These are phyloP conservation scores for Engraulis encrasicolus DNA, from an alignment of 2,113 vertebrate species.

Conservation along the genomic window DNA sequence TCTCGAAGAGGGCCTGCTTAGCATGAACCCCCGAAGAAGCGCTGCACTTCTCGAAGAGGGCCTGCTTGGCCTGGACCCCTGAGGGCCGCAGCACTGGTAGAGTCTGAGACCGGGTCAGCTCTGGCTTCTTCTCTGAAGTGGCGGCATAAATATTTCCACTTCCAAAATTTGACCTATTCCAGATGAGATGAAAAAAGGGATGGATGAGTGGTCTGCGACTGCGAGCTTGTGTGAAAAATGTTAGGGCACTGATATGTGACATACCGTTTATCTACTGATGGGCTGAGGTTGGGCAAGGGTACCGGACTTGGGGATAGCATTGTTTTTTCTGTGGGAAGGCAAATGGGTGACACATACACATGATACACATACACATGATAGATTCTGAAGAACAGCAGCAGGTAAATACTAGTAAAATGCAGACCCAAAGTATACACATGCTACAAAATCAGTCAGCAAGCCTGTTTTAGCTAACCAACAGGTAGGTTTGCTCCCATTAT, in stretches of 20 bases:
- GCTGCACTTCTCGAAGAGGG: constrained; percentile 78
- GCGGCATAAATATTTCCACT: not conserved
- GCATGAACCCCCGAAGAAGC: too few relatives aligned
- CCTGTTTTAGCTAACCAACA: too few relatives aligned
- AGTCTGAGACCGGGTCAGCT: constrained; percentile 83
- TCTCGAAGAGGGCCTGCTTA: too few relatives aligned
- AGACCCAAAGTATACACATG: too few relatives aligned
- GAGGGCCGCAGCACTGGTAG: constrained; percentile 70
- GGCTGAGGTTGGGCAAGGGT: constrained; percentile 69
- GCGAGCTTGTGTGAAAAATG: constrained; percentile 50
- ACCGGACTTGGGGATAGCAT: constrained; percentile 59
- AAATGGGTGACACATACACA: not conserved
- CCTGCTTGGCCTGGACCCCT: constrained; percentile 82
- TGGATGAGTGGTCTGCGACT: constrained; percentile 28
- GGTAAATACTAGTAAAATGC: too few relatives aligned
- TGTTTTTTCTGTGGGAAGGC: constrained; percentile 50
- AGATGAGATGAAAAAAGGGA: not conserved
- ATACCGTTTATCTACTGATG: constrained; percentile 73
- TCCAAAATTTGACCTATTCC: not conserved
- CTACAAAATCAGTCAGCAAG: too few relatives aligned
- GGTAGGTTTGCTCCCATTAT: too few relatives aligned
- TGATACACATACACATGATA: not conserved
- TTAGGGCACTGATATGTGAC: not conserved
- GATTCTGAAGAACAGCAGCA: too few relatives aligned
- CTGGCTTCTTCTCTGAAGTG: constrained; percentile 72